These are phyloP conservation scores for Callyntrura sp. DNA, from an alignment of 2,888 invertebrate species.

Conservation along the genomic window DNA sequence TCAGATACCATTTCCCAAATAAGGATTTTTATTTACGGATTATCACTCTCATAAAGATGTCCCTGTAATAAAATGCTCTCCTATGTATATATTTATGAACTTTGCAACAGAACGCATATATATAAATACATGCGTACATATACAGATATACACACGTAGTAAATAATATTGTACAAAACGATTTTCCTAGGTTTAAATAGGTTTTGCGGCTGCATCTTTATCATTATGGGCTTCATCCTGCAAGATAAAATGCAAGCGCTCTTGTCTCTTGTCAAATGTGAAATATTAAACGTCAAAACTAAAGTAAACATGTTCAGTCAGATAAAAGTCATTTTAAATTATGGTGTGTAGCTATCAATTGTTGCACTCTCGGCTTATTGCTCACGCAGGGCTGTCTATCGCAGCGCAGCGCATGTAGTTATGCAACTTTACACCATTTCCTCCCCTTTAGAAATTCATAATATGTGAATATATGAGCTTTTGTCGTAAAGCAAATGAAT, in stretches of 20 bases:
- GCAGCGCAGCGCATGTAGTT: neutral
- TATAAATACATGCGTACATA: neutral
- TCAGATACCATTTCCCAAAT: no score
- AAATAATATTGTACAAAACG: neutral
- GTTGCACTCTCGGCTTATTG: neutral
- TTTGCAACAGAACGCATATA: neutral
- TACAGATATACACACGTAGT: neutral
- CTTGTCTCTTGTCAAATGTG: conserved; percentile 7
- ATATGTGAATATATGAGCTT: neutral
- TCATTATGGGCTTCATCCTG: conserved; percentile 6
- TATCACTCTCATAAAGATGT: neutral
- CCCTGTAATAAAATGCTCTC: neutral
- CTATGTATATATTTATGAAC: neutral
- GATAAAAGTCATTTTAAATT: conserved; percentile 13
- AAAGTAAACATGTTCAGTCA: conserved; percentile 17
- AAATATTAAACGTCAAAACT: conserved; percentile 15
- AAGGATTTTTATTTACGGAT: neutral
- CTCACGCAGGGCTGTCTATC: conserved; percentile 5
- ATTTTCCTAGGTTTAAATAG: conserved; percentile 13
- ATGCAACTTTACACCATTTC: conserved; percentile 66
- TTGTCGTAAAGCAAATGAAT: conserved; percentile 39
- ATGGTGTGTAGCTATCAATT: conserved; percentile 18
- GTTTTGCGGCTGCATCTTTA: conserved; percentile 9
- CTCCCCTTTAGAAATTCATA: neutral
- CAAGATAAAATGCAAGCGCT: neutral